Base-by-base conservation (phyloP, 2,888 invertebrate species). In the Eucera pruinosa region DNA sequence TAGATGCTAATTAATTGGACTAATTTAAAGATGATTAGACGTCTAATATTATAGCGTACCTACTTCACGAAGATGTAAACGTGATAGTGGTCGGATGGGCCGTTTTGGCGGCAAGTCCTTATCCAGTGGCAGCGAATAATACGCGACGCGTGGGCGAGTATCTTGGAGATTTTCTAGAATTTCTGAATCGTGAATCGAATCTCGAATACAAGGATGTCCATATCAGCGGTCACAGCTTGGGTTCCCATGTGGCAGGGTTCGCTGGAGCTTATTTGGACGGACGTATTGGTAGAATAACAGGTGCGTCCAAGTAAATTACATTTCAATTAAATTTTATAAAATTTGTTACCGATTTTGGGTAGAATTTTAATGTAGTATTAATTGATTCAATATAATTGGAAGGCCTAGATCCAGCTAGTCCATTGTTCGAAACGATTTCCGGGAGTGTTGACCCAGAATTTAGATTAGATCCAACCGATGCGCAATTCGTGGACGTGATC, bases 401-500 rank as follows among this genome's bases (percentile, higher is more conserved):
- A 90, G 90, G 89, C 66, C 82, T 94, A 45, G 93, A 94, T 88
- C 93, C 93, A 2, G 93, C 93, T 1, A 93, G 93, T n/a, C 93
- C 93, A 1, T 84, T 94, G 2, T 94, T 93, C 83, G 93, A 93
- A 83, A 87, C 89, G n/a, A 84, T 81, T 27, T 82, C 87, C 6
- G 86, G 87, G 1, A 90, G 91, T n/a, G 93, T 93, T 58, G 92
- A 92, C 62, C 87, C 91, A 0, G 90, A 91, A 60, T 92, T 91
- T 41, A 89, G 93, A 36, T 82, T 94, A 77, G 93, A 93, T 82
- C 88, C 91, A 30, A 88, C 89, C 2, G 94, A 94, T 78, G 94
- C 94, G 0, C 89, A 91, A 57, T 93, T 93, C 75, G 94, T 94
- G 0, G 94, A 94, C 68, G 93, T 94, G 20, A 93, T 94, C 61